Evolutionary conservation across 2,888 invertebrate genomes (phyloP).

Genomic region (Trichopoda pennipes): DNA sequence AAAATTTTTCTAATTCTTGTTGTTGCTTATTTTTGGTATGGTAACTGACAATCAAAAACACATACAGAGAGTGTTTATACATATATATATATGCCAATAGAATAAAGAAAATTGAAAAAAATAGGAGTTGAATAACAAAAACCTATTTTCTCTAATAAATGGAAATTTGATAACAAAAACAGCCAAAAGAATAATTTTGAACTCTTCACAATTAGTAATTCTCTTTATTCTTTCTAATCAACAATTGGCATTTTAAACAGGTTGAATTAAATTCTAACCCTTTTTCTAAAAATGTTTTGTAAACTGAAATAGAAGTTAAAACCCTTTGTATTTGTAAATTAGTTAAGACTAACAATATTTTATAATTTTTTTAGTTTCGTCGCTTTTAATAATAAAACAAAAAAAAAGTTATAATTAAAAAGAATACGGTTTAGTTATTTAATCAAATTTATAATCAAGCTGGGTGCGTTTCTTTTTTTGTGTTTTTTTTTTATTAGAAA

Average conservation of each 20-base stretch:
- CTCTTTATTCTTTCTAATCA: conserved; percentile 17
- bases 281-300: neutral
- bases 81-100: neutral
- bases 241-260: conserved; percentile 35
- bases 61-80: no score
- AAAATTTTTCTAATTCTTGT: conserved; percentile 42
- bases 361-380: no score
- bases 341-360: no score
- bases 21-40: conserved; percentile 20
- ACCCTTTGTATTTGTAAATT: no score
- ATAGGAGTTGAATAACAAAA: conserved; percentile 6
- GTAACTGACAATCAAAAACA: conserved; percentile 48
- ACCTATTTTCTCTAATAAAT: conserved; percentile 52
- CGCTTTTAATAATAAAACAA: conserved; percentile 8
- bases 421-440: conserved; percentile 46
- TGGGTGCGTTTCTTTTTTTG: conserved; percentile 10
- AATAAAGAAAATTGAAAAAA: conserved; percentile 28
- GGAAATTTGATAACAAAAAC: conserved; percentile 51
- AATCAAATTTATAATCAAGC: conserved; percentile 52
- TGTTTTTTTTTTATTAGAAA: conserved; percentile 9
- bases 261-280: conserved; percentile 19
- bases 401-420: conserved; percentile 56
- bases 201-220: conserved; percentile 40
- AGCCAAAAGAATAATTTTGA: conserved; percentile 17
- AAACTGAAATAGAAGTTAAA: no score